These are phyloP conservation scores for Torymus texanus DNA, from an alignment of 2,888 invertebrate genomes.

Conservation along the genomic window DNA sequence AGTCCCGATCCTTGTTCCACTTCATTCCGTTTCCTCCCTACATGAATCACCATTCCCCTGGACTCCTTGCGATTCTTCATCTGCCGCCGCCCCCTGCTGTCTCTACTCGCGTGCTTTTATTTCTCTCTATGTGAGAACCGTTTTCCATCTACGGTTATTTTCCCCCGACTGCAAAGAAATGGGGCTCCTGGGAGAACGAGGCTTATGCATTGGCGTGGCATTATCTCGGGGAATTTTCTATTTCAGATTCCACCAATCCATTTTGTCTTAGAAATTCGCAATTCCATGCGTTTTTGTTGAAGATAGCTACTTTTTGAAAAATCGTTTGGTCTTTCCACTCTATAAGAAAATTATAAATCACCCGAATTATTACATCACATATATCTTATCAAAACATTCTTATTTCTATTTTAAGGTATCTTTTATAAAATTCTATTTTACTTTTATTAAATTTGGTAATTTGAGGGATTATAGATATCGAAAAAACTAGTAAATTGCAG, in stretches of 20 bases:
- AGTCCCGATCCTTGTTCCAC: slow-evolving; percentile 13
- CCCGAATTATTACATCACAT: too few relatives aligned
- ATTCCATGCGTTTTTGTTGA: slow-evolving; percentile 56
- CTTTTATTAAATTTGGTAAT: too few relatives aligned
- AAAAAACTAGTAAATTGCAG: too few relatives aligned
- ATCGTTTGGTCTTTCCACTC: too few relatives aligned
- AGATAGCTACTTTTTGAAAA: too few relatives aligned
- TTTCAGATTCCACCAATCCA: slow-evolving; percentile 67
- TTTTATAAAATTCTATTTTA: too few relatives aligned
- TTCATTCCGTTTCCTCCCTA: not conserved
- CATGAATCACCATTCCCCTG: slow-evolving; percentile 43
- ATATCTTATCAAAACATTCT: too few relatives aligned
- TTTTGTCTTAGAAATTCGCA: slow-evolving; percentile 68
- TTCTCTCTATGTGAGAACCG: not conserved
- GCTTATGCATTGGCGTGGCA: slow-evolving; percentile 50
- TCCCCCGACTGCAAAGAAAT: slow-evolving; percentile 55
- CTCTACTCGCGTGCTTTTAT: not conserved
- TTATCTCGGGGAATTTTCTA: slow-evolving; percentile 68
- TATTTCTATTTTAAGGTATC: too few relatives aligned
- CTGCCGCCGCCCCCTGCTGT: slow-evolving; percentile 5
- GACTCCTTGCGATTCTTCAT: slow-evolving; percentile 30
- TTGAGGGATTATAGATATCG: too few relatives aligned
- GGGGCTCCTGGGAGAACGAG: slow-evolving; percentile 55
- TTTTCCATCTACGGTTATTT: slow-evolving; percentile 55
- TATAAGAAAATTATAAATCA: too few relatives aligned